Conservation (phyloP, 2,797 vertebrate species). For the Triplophysa yarkandensis region DNA sequence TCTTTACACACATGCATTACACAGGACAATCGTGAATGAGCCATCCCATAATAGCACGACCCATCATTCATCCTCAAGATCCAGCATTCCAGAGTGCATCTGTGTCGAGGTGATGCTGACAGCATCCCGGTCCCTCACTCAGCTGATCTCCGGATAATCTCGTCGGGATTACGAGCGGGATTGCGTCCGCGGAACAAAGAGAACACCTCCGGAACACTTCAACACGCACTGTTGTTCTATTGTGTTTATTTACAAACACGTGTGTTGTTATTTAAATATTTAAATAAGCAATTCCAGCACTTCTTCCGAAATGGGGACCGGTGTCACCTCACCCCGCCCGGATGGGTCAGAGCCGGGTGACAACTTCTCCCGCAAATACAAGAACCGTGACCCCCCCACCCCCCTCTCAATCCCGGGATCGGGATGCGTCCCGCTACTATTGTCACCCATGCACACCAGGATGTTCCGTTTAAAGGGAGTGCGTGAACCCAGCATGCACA, state of each 20-base stretch:
- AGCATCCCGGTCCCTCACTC: conserved; percentile 66
- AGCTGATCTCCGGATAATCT: conserved; percentile 66
- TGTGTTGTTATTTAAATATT: too few species aligned
- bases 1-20: too few species aligned
- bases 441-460: conserved; percentile 75
- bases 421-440: conserved; percentile 57
- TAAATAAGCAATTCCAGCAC: too few species aligned
- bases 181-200: conserved; percentile 53
- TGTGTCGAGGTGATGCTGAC: too few species aligned
- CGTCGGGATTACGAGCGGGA: conserved; percentile 60
- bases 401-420: conserved; percentile 55
- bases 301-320: too few species aligned
- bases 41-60: too few species aligned
- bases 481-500: conserved; percentile 45
- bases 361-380: conserved; percentile 71
- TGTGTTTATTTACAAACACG: too few species aligned
- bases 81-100: conserved; percentile 49
- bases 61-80: too few species aligned
- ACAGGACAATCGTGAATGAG: too few species aligned
- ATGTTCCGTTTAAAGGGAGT: conserved; percentile 63
- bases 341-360: conserved; percentile 68
- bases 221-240: too few species aligned
- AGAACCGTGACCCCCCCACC: conserved; percentile 65
- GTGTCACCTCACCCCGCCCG: conserved; percentile 47
- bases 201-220: too few species aligned